Evolutionary conservation across 1,140 invertebrate genomes (phyloP).

Genomic region (Drosophila simulans): DNA sequence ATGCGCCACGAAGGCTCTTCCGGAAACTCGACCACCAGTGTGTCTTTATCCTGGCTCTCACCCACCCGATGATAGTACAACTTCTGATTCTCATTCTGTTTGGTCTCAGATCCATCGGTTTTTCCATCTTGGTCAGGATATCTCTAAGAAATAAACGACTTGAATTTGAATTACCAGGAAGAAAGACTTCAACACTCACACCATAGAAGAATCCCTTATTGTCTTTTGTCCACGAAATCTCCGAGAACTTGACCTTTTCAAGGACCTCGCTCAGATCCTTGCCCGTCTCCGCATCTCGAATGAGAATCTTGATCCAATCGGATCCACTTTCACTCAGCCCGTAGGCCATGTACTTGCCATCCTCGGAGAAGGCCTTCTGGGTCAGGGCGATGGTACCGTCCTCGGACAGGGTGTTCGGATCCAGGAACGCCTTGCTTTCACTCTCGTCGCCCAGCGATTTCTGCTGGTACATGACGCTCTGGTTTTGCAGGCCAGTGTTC

Average conservation of each 20-base stretch:
- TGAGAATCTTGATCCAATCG: slow-evolving; percentile 97
- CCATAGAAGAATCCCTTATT: slow-evolving; percentile 98
- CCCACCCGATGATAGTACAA: slow-evolving; percentile 96
- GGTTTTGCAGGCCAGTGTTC: slow-evolving; percentile 98
- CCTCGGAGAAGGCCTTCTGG: slow-evolving; percentile 93
- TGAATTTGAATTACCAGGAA: background rate
- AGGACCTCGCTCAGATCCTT: slow-evolving; percentile 95
- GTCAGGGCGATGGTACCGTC: slow-evolving; percentile 97
- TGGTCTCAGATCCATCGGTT: slow-evolving; percentile 96
- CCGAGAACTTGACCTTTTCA: slow-evolving; percentile 96
- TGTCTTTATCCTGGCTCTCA: slow-evolving; percentile 94
- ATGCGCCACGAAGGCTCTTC: slow-evolving; percentile 96
- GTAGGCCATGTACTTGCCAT: slow-evolving; percentile 96
- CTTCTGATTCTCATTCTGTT: slow-evolving; percentile 95
- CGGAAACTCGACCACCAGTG: slow-evolving; percentile 95
- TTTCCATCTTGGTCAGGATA: slow-evolving; percentile 91
- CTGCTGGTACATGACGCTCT: slow-evolving; percentile 97
- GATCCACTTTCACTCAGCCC: slow-evolving; percentile 96
- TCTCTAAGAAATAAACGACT: slow-evolving; percentile 29
- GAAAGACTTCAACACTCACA: slow-evolving; percentile 85
- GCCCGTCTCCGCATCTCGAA: slow-evolving; percentile 91
- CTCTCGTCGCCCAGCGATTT: slow-evolving; percentile 92
- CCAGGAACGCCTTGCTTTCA: slow-evolving; percentile 95
- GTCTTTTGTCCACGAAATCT: slow-evolving; percentile 97
- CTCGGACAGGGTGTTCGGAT: slow-evolving; percentile 96